phyloP scores from a whole-genome alignment of 1,140 invertebrate species.

The Drusus annulatus region DNA sequence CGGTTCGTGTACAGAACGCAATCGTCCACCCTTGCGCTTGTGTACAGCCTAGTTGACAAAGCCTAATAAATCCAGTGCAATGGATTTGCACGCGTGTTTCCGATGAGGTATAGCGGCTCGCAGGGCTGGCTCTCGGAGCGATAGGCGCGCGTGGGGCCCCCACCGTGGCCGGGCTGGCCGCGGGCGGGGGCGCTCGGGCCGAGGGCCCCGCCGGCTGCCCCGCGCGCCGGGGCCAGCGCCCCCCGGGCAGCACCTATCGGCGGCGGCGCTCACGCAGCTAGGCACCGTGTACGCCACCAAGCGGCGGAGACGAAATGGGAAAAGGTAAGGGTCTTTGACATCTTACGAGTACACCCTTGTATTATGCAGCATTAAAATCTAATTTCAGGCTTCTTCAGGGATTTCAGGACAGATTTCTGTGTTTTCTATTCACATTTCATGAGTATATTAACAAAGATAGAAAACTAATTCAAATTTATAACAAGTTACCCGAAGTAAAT shows the following conservation, averaged over 20 bases:
- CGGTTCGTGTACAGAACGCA: no score
- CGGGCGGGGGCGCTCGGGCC: slow-evolving; percentile 18
- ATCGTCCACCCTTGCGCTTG: no score
- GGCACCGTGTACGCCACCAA: slow-evolving; percentile 97
- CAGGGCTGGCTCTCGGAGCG: slow-evolving; percentile 29
- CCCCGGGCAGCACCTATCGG: slow-evolving; percentile 61
- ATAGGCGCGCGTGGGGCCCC: slow-evolving; percentile 25
- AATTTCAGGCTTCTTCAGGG: no score
- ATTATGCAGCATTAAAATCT: no score
- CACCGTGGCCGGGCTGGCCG: slow-evolving; percentile 19
- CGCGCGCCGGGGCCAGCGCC: slow-evolving; percentile 61
- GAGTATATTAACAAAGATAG: no score
- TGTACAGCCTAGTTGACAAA: no score
- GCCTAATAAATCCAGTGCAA: no score
- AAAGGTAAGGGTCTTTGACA: slow-evolving; percentile 80
- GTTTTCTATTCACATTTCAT: no score
- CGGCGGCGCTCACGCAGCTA: slow-evolving; percentile 87
- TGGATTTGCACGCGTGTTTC: background rate
- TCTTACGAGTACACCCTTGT: no score
- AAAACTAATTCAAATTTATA: no score
- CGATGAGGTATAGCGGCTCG: background rate
- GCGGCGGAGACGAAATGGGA: slow-evolving; percentile 90
- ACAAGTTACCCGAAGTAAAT: no score
- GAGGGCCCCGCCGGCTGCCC: slow-evolving; percentile 20
- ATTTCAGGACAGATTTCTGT: no score